Evolutionary conservation across 1,140 invertebrate species (phyloP).

Genomic region (Streblospio benedicti): DNA sequence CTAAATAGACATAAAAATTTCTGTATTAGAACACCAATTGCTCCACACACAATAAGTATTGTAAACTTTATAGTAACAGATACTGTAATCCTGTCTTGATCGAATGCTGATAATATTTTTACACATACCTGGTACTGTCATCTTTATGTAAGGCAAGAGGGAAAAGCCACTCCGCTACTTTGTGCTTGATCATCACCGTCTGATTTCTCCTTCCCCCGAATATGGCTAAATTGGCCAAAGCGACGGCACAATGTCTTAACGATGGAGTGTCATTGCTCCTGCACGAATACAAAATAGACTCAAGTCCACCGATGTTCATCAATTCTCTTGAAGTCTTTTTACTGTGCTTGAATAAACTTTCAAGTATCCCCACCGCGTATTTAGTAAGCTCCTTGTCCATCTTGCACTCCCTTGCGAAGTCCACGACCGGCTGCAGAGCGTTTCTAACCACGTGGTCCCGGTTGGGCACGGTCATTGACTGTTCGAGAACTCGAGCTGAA

Average conservation of each 20-base stretch:
- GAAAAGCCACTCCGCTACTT: slow-evolving; percentile 91
- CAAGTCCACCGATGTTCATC: slow-evolving; percentile 49
- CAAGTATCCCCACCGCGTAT: slow-evolving; percentile 88
- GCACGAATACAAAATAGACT: slow-evolving; percentile 85
- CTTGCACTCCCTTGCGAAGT: slow-evolving; percentile 66
- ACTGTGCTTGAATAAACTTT: slow-evolving; percentile 89
- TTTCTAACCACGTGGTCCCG: slow-evolving; percentile 86
- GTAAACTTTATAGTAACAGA: no score
- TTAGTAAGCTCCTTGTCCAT: slow-evolving; percentile 68
- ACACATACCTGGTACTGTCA: slow-evolving; percentile 71
- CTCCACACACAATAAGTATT: no score
- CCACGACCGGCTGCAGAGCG: slow-evolving; percentile 73
- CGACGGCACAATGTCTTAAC: slow-evolving; percentile 86
- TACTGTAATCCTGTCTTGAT: no score
- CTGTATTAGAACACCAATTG: no score
- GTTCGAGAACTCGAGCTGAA: slow-evolving; percentile 64
- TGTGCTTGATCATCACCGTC: slow-evolving; percentile 88
- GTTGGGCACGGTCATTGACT: slow-evolving; percentile 82
- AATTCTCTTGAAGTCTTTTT: slow-evolving; percentile 70
- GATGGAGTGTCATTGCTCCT: slow-evolving; percentile 75
- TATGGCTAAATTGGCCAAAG: slow-evolving; percentile 87
- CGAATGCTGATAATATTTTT: no score
- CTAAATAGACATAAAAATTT: no score
- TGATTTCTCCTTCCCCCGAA: slow-evolving; percentile 96
- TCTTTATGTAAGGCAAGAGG: slow-evolving; percentile 92